A percentile compares a stretch with the other conserved stretches of the same genome.
These are phyloP conservation scores for Gasterosteus aculeatus DNA, from an alignment of 2,113 vertebrate species.

Conservation along the genomic window DNA sequence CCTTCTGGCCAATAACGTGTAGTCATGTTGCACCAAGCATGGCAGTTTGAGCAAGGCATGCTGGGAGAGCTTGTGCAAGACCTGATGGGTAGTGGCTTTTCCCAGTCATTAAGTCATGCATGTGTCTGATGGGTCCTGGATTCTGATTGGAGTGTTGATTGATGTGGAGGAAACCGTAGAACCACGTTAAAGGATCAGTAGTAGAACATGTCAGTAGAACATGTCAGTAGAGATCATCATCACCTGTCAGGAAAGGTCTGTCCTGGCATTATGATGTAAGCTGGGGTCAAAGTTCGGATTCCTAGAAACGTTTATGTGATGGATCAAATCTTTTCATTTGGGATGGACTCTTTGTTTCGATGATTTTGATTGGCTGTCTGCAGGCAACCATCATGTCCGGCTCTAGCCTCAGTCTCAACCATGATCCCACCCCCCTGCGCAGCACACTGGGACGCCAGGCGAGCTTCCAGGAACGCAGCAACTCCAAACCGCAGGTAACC, in stretches of 20 bases:
- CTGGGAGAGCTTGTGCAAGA: constrained; percentile 62
- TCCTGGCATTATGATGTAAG: constrained; percentile 11
- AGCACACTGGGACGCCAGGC: constrained; percentile 93
- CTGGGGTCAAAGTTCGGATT: constrained; percentile 20
- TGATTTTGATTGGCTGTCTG: constrained; percentile 31
- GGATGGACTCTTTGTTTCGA: not conserved
- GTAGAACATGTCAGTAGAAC: not conserved
- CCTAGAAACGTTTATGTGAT: constrained; percentile 10
- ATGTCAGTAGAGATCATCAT: not conserved
- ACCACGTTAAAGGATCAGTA: not conserved
- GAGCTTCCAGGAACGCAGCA: constrained; percentile 96
- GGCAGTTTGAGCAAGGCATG: constrained; percentile 77
- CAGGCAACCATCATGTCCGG: constrained; percentile 99
- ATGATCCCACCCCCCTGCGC: constrained; percentile 86
- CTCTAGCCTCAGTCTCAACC: constrained; percentile 94
- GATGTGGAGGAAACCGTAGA: not conserved
- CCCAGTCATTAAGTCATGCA: constrained; percentile 49
- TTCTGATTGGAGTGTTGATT: constrained; percentile 59
- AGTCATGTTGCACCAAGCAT: constrained; percentile 70
- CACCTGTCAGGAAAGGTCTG: not conserved
- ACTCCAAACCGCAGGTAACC: constrained; percentile 86
- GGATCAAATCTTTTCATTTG: not conserved
- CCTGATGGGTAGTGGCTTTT: constrained; percentile 57
- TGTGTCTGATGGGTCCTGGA: constrained; percentile 64
- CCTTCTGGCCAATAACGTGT: constrained; percentile 68